Percentiles rank a stretch among this genome's conserved stretches.
phyloP scores from a whole-genome alignment of 2,113 vertebrate genomes.

The Gymnogyps californianus region DNA sequence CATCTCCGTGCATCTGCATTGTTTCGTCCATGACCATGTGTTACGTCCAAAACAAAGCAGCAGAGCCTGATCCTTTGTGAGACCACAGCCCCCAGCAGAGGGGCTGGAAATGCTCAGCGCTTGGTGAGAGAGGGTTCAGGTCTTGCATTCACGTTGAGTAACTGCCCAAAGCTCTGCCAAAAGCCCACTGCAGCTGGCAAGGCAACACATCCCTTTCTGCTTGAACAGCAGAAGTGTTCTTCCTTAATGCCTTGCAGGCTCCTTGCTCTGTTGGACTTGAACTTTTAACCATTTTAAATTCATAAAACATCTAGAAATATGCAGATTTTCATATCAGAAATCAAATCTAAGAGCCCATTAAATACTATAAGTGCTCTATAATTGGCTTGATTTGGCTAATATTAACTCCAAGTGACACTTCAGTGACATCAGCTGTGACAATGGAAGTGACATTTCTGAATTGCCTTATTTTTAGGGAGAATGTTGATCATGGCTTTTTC shows the following conservation, averaged over 20 bases:
- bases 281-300: conserved; percentile 25
- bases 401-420: conserved; percentile 58
- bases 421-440: conserved; percentile 55
- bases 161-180: neutral
- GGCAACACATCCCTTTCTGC: neutral
- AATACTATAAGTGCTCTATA: conserved; percentile 60
- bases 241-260: neutral
- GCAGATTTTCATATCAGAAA: conserved; percentile 74
- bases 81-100: rapidly evolving
- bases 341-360: conserved; percentile 42
- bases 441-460: conserved; percentile 50
- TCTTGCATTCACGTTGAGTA: neutral
- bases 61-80: neutral
- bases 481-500: conserved; percentile 19
- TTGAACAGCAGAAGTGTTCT: neutral
- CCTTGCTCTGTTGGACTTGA: neutral
- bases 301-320: neutral
- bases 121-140: neutral
- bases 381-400: conserved; percentile 68
- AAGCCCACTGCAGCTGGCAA: neutral
- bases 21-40: rapidly evolving
- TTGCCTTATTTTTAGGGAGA: conserved; percentile 47
- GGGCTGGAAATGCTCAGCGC: neutral
- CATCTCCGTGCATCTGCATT: neutral
- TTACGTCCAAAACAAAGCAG: neutral